A percentile compares a stretch with the other conserved stretches of the same genome.
Conservation (phyloP, 37 sponge, comb jelly and placozoan genomes). For the Theonella swinhoei region DNA sequence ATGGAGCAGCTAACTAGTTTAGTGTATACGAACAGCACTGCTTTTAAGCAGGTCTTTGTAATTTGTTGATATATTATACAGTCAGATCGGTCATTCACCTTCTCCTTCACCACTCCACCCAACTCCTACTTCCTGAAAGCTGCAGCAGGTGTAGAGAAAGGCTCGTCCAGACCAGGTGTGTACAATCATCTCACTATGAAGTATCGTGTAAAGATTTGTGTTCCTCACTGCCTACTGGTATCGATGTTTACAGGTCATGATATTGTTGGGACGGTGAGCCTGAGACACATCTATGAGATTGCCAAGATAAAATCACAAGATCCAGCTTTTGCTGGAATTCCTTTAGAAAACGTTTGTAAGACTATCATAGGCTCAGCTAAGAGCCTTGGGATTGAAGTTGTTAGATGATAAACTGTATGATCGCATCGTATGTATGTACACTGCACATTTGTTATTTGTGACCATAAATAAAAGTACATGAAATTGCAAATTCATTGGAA, state of each 20-base stretch:
- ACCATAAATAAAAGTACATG: no score
- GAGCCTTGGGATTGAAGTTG: constrained; percentile 83
- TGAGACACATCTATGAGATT: constrained; percentile 94
- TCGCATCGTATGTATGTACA: not conserved
- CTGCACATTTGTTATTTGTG: no score
- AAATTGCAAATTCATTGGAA: no score
- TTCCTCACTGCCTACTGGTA: not conserved
- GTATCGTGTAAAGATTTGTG: not conserved
- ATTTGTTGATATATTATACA: constrained; percentile 7
- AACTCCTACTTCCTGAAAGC: constrained; percentile 84
- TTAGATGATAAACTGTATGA: constrained; percentile 16
- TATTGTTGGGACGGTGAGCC: constrained; percentile 61
- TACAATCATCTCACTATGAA: not conserved
- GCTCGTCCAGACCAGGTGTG: constrained; percentile 59
- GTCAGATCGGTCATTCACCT: constrained; percentile 75
- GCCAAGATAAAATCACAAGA: constrained; percentile 83
- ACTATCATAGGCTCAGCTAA: constrained; percentile 76
- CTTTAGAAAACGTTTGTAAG: constrained; percentile 83
- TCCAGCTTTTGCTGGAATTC: constrained; percentile 45
- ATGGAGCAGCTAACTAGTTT: not conserved
- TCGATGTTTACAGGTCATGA: constrained; percentile 47
- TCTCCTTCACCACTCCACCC: constrained; percentile 65
- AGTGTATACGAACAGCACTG: not conserved
- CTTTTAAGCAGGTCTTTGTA: not conserved
- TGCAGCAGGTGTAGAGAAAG: constrained; percentile 93